A percentile compares a stretch with the other conserved stretches of the same genome.
phyloP scores from a whole-genome alignment of 1,140 invertebrate genomes.

The Papilio helenus region DNA sequence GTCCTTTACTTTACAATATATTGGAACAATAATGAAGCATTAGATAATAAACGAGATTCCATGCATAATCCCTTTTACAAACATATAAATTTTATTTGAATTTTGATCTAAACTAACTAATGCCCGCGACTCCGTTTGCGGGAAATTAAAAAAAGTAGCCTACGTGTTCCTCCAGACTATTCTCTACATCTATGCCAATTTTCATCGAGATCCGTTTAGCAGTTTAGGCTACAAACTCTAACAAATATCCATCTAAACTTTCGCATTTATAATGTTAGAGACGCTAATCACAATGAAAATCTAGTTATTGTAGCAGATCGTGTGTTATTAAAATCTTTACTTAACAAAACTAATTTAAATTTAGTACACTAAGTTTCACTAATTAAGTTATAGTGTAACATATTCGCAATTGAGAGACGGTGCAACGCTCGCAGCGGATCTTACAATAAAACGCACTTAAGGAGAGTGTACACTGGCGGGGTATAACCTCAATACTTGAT shows the following conservation, averaged over 20 bases:
- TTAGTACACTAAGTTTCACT: slow-evolving; percentile 11
- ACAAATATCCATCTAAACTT: no score
- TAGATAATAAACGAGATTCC: not conserved
- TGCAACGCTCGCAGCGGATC: not conserved
- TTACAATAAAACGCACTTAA: slow-evolving; percentile 16
- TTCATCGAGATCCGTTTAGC: no score
- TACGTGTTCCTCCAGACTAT: no score
- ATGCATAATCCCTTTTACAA: not conserved
- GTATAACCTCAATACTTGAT: not conserved
- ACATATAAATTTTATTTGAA: not conserved
- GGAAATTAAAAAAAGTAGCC: no score
- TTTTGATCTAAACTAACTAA: not conserved
- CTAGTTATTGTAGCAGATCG: not conserved
- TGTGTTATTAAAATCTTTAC: not conserved
- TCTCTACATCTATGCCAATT: no score
- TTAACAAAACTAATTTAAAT: not conserved
- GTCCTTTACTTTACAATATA: slow-evolving; percentile 15
- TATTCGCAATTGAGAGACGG: slow-evolving; percentile 5
- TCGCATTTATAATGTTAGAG: no score
- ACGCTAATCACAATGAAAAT: not conserved
- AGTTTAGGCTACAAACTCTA: no score
- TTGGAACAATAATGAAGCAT: not conserved
- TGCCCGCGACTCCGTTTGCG: no score
- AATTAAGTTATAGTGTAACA: slow-evolving; percentile 10
- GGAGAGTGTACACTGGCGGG: not conserved